Base-by-base conservation (phyloP, 1,140 invertebrate species). In the Rhyzopertha dominica region DNA sequence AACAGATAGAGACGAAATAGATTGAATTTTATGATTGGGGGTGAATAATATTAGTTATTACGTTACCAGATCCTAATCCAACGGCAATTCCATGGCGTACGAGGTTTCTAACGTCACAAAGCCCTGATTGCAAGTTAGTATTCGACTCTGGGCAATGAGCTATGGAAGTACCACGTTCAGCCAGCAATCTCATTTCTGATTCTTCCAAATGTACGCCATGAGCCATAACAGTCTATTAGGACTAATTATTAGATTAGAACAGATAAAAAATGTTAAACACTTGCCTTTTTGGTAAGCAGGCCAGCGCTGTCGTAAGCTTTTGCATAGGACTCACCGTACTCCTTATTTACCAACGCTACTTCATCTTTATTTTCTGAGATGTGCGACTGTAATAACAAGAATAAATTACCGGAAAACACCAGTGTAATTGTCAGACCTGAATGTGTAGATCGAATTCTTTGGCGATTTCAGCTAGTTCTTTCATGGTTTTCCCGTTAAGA, bases 121-220 rank as follows among this genome's bases (percentile, higher is more conserved):
- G 57, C 0, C 92, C 92, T 43, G 90, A 93, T 56, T 75, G 74
- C n/a, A 95, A 70, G 55, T 77, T 78, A 5, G 80, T 83, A 66
- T 95, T 95, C 5, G 90, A 94, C 28, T 82, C 79, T 1, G 92
- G 87, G 66, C 92, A 95, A 64, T 95, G 90, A 3, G 87, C 78
- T 7, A 95, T 65, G 2, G 84, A 77, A 9, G 79, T 76, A 3
- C 75, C 74, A 32, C 72, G 71, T 14, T 72, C 43, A 19, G 69
- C 72, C n/a, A 95, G 59, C 8, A 85, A 43, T n/a, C 70, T 48
- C 5, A 90, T 69, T 67, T 95, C 92, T 5, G 72, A 66, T 29
- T 88, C 79, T 14, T 67, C 69, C 12, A 94, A 66, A 68, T 90
- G 74, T 20, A 94, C 72, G 12, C 80, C 86, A 65, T 95, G 92